A percentile compares a stretch with the other conserved stretches of the same genome.
These are phyloP conservation scores for Drosophila koepferae DNA, from an alignment of 2,888 invertebrate species.

Conservation along the genomic window DNA sequence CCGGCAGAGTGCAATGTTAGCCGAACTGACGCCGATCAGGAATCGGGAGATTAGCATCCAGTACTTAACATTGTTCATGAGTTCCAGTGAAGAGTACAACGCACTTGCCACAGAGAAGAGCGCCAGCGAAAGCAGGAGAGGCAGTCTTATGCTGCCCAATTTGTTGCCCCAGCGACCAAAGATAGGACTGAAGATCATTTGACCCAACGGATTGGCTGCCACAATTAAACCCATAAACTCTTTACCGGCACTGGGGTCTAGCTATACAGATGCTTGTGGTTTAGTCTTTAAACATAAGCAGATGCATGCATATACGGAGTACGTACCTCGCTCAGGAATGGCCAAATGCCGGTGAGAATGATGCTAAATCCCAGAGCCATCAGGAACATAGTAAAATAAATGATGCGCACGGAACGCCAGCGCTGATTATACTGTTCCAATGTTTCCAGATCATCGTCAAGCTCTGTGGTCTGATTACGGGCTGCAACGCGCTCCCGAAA, in stretches of 20 bases:
- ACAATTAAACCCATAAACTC: conserved; percentile 94
- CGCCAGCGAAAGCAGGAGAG: conserved; percentile 89
- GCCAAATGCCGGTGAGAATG: conserved; percentile 94
- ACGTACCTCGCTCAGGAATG: conserved; percentile 92
- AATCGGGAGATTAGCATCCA: conserved; percentile 92
- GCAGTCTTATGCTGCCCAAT: conserved; percentile 89
- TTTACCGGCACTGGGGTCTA: conserved; percentile 92
- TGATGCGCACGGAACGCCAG: conserved; percentile 92
- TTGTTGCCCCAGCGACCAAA: conserved; percentile 94
- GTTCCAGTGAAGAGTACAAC: conserved; percentile 91
- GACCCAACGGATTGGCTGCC: conserved; percentile 94
- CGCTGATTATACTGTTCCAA: conserved; percentile 88
- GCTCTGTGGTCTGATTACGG: conserved; percentile 62
- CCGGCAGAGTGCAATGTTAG: conserved; percentile 93
- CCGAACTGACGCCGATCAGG: conserved; percentile 92
- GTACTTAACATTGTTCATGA: conserved; percentile 88
- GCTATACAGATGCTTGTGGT: conserved; percentile 85
- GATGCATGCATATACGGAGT: neutral
- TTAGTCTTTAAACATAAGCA: neutral
- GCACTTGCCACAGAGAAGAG: conserved; percentile 91
- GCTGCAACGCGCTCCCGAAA: conserved; percentile 41
- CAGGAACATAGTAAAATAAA: conserved; percentile 95
- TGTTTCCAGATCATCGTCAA: conserved; percentile 88
- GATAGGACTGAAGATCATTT: conserved; percentile 93
- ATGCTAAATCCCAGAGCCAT: conserved; percentile 96